Base-by-base conservation (phyloP, 1,140 invertebrate species). In the Melipona quadrifasciata region DNA sequence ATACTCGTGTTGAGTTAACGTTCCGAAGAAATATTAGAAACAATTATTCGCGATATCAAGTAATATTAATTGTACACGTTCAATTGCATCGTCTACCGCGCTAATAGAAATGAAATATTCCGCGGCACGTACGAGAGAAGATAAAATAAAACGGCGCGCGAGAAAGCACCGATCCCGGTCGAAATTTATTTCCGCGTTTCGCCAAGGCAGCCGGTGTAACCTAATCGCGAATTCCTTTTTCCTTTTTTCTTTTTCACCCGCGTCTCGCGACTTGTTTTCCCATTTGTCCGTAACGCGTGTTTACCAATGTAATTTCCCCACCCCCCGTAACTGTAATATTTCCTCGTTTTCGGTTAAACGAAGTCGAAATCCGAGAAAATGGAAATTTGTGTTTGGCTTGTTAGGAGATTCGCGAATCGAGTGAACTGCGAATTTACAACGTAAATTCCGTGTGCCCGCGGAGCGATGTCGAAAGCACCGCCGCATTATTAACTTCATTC, bases 371-470 rank as follows among this genome's bases (percentile, higher is more conserved):
- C 27, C 17, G 71, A 27, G 71, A 27, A 73, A 73, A 73, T 51
- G 47, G 16, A 27, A 73, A 27, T 72, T 19, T 47, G n/a, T 14
- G n/a, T 31, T 21, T 6, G 27, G 47, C 19, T 73, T 53, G 47
- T 53, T 53, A 53, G 17, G 17, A 55, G 53, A 73, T 72, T 72
- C n/a, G n/a, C 27, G 47, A 73, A 73, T 73, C 71, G n/a, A 27
- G n/a, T 34, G n/a, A 27, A 27, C 17, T 27, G 31, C 47, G n/a
- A 53, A 72, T 72, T n/a, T 72, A 24, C 39, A 51, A 19, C 47
- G 17, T 53, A 55, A 72, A 72, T 53, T 39, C 47, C 39, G 16
- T 5, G n/a, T 31, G 21, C 5, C 21, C 6, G 8, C 8, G 39
- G 39, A 47, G 39, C 39, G 1, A 27, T 17, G 71, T 47, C 11